A percentile compares a stretch with the other conserved stretches of the same genome.
Conservation (phyloP, 2,113 vertebrate species). For the Chamaetylas fuelleborni region DNA sequence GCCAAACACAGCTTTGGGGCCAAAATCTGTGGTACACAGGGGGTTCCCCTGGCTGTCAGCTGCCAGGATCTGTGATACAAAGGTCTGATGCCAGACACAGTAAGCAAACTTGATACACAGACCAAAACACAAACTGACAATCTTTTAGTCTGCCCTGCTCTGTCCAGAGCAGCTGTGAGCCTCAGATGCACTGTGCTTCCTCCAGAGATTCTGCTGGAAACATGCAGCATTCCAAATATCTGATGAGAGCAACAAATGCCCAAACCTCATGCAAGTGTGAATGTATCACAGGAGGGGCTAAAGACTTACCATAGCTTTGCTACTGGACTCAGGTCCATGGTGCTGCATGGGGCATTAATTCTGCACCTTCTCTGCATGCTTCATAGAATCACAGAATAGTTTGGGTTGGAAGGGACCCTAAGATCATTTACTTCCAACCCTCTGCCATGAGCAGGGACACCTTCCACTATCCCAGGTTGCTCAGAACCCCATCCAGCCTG, state of each 20-base stretch:
- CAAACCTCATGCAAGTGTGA: not conserved
- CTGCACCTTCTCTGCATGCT: not conserved
- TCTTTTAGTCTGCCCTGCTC: not conserved
- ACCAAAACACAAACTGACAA: not conserved
- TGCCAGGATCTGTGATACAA: not conserved
- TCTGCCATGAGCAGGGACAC: not conserved
- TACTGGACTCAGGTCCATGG: not conserved
- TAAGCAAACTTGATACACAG: not conserved
- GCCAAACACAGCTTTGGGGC: not conserved
- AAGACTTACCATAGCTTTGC: not conserved
- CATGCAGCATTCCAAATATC: fast-evolving
- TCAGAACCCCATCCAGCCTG: not conserved
- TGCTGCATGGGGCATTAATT: not conserved
- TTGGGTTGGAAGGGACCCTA: not conserved
- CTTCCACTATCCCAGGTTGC: not conserved
- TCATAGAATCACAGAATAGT: not conserved
- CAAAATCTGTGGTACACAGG: not conserved
- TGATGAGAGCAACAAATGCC: fast-evolving
- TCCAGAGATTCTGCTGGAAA: not conserved
- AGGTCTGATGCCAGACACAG: not conserved
- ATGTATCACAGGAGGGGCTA: not conserved
- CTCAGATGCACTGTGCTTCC: fast-evolving
- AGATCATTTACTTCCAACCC: not conserved
- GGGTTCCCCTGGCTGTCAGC: not conserved
- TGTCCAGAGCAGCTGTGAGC: not conserved